Conservation (phyloP, 2,797 vertebrate species). For the Girardinus metallicus region DNA sequence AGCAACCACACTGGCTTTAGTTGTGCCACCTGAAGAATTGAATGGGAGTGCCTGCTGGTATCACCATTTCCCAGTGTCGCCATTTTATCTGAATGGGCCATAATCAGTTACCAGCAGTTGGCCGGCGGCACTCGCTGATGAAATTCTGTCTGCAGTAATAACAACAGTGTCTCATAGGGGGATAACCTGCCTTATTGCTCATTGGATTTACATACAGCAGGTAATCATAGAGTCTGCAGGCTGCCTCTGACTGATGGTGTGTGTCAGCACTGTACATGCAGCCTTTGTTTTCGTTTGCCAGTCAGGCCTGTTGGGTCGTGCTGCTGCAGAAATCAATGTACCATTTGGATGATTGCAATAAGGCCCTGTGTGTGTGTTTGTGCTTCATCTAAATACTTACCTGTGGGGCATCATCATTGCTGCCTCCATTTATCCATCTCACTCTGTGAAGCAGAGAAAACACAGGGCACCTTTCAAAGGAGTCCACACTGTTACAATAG, state of each 20-base stretch:
- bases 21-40: conserved; percentile 39
- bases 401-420: conserved; percentile 63
- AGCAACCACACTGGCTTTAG: conserved; percentile 37
- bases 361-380: conserved; percentile 19
- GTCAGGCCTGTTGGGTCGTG: conserved; percentile 46
- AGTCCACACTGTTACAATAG: conserved; percentile 37
- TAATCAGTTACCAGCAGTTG: conserved; percentile 64
- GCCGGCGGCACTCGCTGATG: conserved; percentile 56
- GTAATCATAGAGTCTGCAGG: conserved; percentile 67
- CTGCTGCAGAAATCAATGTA: conserved; percentile 64
- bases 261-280: conserved; percentile 69
- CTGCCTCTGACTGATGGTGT: conserved; percentile 73
- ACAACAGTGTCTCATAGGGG: conserved; percentile 51
- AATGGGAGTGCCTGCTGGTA: conserved; percentile 35
- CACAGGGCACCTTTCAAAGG: conserved; percentile 29
- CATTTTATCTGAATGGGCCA: conserved; percentile 49
- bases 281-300: conserved; percentile 74
- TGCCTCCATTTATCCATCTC: conserved; percentile 55
- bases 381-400: conserved; percentile 57
- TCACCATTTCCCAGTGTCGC: conserved; percentile 62
- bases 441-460: conserved; percentile 47
- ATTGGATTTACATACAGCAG: conserved; percentile 76
- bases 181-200: conserved; percentile 73
- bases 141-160: conserved; percentile 63
- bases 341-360: conserved; percentile 52